A percentile compares a stretch with the other conserved stretches of the same genome.
phyloP scores from a whole-genome alignment of 1,140 invertebrate genomes.

The Orchesella cincta region DNA sequence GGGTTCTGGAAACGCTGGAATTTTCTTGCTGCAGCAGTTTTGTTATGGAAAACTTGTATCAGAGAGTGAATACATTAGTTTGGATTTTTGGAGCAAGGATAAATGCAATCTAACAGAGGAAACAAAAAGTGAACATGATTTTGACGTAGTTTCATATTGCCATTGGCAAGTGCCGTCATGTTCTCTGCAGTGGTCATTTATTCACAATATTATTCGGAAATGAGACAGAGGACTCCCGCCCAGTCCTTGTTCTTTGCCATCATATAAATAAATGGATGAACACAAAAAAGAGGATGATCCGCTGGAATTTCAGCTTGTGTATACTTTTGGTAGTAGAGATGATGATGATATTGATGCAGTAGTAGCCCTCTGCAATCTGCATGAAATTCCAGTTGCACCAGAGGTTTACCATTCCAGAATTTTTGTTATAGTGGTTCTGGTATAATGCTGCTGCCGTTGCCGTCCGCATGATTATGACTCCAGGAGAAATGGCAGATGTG shows the following conservation, averaged over 20 bases:
- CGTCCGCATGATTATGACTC: not conserved
- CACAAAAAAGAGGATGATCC: no score
- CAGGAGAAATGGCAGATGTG: slow-evolving; percentile 23
- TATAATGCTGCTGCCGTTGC: not conserved
- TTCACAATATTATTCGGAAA: slow-evolving; percentile 13
- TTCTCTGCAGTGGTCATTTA: slow-evolving; percentile 13
- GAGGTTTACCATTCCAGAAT: not conserved
- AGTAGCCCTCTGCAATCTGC: no score
- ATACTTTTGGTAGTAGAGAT: no score
- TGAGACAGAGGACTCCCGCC: slow-evolving; percentile 19
- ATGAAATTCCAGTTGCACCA: not conserved
- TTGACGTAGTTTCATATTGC: not conserved
- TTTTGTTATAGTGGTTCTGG: not conserved
- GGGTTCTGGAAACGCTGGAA: not conserved
- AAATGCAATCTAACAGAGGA: no score
- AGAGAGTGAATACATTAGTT: not conserved
- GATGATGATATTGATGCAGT: no score
- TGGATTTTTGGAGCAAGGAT: no score
- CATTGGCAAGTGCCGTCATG: not conserved
- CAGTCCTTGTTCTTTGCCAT: slow-evolving; percentile 17
- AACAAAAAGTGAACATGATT: not conserved
- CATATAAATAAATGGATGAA: slow-evolving; percentile 6
- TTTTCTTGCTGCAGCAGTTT: no score
- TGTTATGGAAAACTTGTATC: not conserved
- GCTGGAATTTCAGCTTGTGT: no score